Evolutionary conservation across 2,888 invertebrate genomes (phyloP).

Genomic region (Ariolimax columbianus): DNA sequence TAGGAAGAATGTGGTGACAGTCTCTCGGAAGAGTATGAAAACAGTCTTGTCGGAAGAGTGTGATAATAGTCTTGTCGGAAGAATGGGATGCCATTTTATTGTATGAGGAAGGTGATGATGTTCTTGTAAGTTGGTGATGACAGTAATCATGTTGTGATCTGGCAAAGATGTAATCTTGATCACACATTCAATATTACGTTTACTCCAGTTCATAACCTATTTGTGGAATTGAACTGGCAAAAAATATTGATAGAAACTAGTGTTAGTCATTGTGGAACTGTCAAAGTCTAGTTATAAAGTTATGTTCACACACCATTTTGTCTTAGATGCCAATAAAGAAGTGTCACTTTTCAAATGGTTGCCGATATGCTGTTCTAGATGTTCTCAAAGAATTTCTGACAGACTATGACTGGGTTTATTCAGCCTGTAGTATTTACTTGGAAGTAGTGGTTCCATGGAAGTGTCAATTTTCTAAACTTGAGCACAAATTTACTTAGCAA

Average conservation of each 20-base stretch:
- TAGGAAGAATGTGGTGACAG: too few relatives aligned
- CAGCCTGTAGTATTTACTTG: not conserved
- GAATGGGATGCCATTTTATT: too few relatives aligned
- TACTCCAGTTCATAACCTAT: constrained; percentile 4
- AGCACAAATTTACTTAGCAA: not conserved
- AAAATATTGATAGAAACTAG: not conserved
- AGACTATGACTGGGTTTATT: not conserved
- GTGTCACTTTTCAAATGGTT: not conserved
- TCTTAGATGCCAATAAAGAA: not conserved
- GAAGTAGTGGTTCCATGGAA: not conserved
- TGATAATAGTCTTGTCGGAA: too few relatives aligned
- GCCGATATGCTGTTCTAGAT: not conserved
- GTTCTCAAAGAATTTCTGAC: not conserved
- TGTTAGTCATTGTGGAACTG: not conserved
- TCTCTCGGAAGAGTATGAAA: too few relatives aligned
- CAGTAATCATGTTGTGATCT: not conserved
- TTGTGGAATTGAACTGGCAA: not conserved
- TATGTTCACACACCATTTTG: not conserved
- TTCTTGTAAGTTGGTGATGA: not conserved
- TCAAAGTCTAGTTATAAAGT: not conserved
- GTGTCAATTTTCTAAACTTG: not conserved
- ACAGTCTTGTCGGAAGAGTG: too few relatives aligned
- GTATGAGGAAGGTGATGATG: too few relatives aligned
- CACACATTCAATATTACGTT: not conserved
- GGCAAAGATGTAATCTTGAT: not conserved